phyloP scores from a whole-genome alignment of 2,888 invertebrate species.

The Parnassius orleans region DNA sequence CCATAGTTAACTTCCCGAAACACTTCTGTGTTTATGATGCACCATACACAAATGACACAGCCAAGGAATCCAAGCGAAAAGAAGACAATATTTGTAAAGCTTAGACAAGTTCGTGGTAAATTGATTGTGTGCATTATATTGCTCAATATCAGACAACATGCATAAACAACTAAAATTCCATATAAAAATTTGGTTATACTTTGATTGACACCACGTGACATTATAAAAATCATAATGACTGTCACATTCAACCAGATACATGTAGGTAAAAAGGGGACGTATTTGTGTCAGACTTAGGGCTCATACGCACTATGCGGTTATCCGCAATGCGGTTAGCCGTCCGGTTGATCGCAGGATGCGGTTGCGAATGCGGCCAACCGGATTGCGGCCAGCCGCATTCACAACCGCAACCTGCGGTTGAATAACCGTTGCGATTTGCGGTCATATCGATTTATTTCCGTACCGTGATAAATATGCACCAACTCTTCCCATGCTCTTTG shows the following conservation, averaged over 20 bases:
- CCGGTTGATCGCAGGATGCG: no score
- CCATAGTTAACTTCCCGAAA: slow-evolving; percentile 67
- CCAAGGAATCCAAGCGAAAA: slow-evolving; percentile 51
- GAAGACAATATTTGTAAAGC: slow-evolving; percentile 63
- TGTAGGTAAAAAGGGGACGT: no score
- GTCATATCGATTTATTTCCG: no score
- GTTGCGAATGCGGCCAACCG: no score
- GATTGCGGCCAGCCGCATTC: no score
- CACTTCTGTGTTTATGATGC: slow-evolving; percentile 60
- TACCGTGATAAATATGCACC: no score
- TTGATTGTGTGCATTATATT: slow-evolving; percentile 59
- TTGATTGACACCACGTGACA: slow-evolving; percentile 5
- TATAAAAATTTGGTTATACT: slow-evolving; percentile 14
- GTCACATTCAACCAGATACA: not conserved
- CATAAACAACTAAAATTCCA: slow-evolving; percentile 4
- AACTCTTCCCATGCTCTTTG: no score
- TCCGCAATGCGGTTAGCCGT: no score
- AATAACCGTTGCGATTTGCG: no score
- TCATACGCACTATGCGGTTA: no score
- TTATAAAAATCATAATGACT: not conserved
- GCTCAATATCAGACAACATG: not conserved
- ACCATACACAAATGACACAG: slow-evolving; percentile 62
- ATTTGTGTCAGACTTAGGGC: no score
- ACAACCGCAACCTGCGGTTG: no score
- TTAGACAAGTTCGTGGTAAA: slow-evolving; percentile 67